These are phyloP conservation scores for Mastigias papua DNA, from an alignment of 30 jellyfish, hydroid and myxozoan species.

Conservation along the genomic window DNA sequence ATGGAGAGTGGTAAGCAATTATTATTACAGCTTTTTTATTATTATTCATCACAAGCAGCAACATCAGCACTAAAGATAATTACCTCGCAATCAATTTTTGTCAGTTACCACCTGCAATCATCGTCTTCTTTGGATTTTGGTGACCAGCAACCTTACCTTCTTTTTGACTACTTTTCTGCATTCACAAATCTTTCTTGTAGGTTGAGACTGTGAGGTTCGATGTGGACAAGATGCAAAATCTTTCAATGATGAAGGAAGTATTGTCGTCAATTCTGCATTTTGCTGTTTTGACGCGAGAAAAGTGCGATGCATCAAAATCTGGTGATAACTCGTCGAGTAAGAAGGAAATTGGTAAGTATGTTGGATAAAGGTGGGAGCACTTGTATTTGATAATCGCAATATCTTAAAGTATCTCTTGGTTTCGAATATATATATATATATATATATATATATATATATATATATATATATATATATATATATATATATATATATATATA, in stretches of 20 bases:
- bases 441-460: too few species aligned
- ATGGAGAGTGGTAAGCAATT: conserved; percentile 66
- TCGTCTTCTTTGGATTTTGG: too few species aligned
- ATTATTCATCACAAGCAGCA: not conserved
- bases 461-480: too few species aligned
- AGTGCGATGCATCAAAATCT: not conserved
- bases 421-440: too few species aligned
- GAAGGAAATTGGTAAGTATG: not conserved
- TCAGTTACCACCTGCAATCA: too few species aligned
- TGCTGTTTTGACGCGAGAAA: conserved; percentile 34
- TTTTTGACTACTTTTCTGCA: not conserved
- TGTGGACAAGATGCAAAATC: conserved; percentile 45
- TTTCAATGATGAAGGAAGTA: conserved; percentile 29
- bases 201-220: conserved; percentile 59
- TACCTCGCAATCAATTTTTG: too few species aligned
- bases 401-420: too few species aligned
- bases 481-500: too few species aligned
- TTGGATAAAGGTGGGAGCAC: too few species aligned
- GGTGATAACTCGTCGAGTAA: not conserved
- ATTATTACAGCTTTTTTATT: not conserved
- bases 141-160: not conserved
- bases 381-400: too few species aligned
- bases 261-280: conserved; percentile 50
- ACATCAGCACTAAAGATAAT: too few species aligned
- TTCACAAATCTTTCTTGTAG: conserved; percentile 1